Conservation (phyloP, 1,140 invertebrate genomes). For the Drosophila micromelanica region DNA sequence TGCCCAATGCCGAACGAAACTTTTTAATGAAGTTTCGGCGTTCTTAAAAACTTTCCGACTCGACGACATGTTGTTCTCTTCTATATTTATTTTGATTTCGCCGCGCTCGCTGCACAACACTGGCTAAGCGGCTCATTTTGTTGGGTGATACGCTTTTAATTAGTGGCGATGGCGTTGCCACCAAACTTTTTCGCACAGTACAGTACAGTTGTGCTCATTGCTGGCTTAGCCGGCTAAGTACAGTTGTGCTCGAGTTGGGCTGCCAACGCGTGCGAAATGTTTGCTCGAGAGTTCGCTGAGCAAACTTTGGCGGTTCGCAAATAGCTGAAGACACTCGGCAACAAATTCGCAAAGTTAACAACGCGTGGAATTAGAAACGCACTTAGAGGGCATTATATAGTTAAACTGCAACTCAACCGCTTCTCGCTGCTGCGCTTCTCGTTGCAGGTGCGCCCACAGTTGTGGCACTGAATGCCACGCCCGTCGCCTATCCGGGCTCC, state of each 20-base stretch:
- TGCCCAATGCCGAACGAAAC: conserved; percentile 49
- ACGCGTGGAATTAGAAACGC: not conserved
- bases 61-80: conserved; percentile 68
- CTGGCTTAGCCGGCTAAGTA: conserved; percentile 31
- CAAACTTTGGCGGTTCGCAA: conserved; percentile 13
- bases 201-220: conserved; percentile 28
- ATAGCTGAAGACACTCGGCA: conserved; percentile 4
- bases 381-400: conserved; percentile 1
- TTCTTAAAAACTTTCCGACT: conserved; percentile 71
- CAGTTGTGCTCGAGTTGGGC: conserved; percentile 61
- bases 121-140: conserved; percentile 59
- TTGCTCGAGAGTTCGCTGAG: conserved; percentile 18
- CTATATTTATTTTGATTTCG: conserved; percentile 77
- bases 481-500: conserved; percentile 85
- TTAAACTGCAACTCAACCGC: not conserved
- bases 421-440: not conserved
- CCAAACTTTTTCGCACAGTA: conserved; percentile 64
- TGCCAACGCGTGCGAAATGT: conserved; percentile 46
- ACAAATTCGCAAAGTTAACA: conserved; percentile 22
- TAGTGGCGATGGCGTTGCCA: conserved; percentile 62
- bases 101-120: conserved; percentile 50
- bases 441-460: conserved; percentile 85
- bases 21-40: conserved; percentile 78
- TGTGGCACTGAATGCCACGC: conserved; percentile 85
- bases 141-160: conserved; percentile 74